Percentiles rank a stretch among this genome's conserved stretches.
Evolutionary conservation across 1,140 invertebrate genomes (phyloP).

Genomic region (Tribolium castaneum): DNA sequence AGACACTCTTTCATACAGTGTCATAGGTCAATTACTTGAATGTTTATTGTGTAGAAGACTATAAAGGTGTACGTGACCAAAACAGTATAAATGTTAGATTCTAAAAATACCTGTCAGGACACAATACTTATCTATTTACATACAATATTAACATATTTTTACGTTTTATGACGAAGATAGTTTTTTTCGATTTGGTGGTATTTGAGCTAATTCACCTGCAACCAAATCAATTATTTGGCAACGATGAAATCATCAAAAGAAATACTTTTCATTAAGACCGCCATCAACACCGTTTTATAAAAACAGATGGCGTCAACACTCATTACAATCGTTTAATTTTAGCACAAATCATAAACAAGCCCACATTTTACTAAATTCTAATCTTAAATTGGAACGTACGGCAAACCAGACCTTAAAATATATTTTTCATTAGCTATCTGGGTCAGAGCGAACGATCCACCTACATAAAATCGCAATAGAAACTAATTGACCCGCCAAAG

Average conservation of each 20-base stretch:
- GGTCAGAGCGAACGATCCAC: background rate
- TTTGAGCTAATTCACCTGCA: background rate
- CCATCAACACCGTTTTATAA: background rate
- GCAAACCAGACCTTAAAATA: background rate
- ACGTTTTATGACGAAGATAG: background rate
- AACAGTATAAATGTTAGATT: background rate
- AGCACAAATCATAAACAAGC: background rate
- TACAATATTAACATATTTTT: background rate
- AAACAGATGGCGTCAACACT: background rate
- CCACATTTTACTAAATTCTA: background rate
- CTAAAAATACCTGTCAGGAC: background rate
- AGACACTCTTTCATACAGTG: no score
- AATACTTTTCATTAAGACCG: background rate
- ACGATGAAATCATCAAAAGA: background rate
- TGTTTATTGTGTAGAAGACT: no score
- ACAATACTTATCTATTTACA: background rate
- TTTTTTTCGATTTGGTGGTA: no score
- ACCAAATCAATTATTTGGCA: background rate
- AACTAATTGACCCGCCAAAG: constrained; percentile 6
- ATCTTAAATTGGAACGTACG: background rate
- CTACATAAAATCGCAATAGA: constrained; percentile 15
- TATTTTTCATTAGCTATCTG: background rate
- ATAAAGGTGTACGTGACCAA: background rate
- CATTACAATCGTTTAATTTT: background rate
- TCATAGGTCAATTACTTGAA: no score